Conservation (phyloP, 2,888 invertebrate genomes). For the Limnephilus marmoratus region DNA sequence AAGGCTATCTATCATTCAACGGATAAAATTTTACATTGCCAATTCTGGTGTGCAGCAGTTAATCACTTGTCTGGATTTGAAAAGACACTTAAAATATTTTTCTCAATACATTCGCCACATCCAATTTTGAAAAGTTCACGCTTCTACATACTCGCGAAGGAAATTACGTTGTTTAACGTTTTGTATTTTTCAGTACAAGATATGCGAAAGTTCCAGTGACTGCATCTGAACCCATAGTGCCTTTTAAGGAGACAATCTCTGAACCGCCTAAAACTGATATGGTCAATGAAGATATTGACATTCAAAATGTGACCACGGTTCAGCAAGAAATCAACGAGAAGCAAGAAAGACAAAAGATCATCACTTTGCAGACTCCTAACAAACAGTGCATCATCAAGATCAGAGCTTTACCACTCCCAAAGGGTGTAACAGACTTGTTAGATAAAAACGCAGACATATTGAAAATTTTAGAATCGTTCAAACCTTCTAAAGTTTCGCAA, state of each 20-base stretch:
- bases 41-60: too few species aligned
- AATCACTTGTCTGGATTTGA: too few species aligned
- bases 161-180: not conserved
- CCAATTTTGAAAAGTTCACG: too few species aligned
- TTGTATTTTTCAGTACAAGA: conserved; percentile 73
- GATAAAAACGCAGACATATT: conserved; percentile 85
- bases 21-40: too few species aligned
- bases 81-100: too few species aligned
- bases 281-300: conserved; percentile 90
- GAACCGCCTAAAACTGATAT: conserved; percentile 88
- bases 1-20: too few species aligned
- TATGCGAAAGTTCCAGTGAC: conserved; percentile 92
- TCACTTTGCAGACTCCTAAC: conserved; percentile 83
- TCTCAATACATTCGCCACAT: too few species aligned
- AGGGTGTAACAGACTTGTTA: conserved; percentile 82
- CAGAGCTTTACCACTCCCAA: conserved; percentile 87
- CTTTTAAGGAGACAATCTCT: conserved; percentile 95
- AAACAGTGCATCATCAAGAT: conserved; percentile 85
- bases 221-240: conserved; percentile 96
- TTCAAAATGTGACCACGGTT: conserved; percentile 71
- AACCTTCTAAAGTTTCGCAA: conserved; percentile 45
- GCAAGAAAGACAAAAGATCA: conserved; percentile 75
- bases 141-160: too few species aligned
- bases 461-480: conserved; percentile 73
- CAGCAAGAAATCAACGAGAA: conserved; percentile 72